These are phyloP conservation scores for Hypocryptadius cinnamomeus DNA, from an alignment of 2,113 vertebrate species.

Conservation along the genomic window DNA sequence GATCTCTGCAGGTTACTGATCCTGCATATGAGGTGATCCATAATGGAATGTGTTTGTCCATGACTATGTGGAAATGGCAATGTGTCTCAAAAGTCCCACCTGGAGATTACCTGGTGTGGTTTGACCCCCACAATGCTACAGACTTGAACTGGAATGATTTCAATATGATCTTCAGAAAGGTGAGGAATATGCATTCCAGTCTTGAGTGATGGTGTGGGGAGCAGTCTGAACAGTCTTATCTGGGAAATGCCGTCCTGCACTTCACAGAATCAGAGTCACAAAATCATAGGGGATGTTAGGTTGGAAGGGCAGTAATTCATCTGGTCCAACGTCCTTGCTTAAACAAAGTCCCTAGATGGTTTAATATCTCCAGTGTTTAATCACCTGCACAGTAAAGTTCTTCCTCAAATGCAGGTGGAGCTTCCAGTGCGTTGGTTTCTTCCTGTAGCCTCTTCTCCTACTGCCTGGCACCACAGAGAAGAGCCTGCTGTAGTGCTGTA, in stretches of 20 bases:
- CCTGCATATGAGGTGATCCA: not conserved
- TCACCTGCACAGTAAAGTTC: not conserved
- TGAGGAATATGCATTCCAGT: not conserved
- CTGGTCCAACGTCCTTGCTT: not conserved
- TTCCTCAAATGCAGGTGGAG: not conserved
- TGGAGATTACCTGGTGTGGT: fast-evolving
- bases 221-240: not conserved
- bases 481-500: not conserved
- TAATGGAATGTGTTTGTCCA: fast-evolving
- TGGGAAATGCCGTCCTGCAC: not conserved
- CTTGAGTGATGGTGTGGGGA: no score
- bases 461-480: not conserved
- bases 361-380: not conserved
- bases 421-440: not conserved
- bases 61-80: fast-evolving
- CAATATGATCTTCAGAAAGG: not conserved
- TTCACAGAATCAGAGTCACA: not conserved
- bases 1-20: not conserved
- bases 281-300: not conserved
- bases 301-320: not conserved
- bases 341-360: not conserved
- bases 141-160: not conserved
- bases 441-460: not conserved
- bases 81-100: not conserved
- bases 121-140: not conserved